Evolutionary conservation across 2,797 vertebrate species (phyloP).

Genomic region (Hippocampus kuda): DNA sequence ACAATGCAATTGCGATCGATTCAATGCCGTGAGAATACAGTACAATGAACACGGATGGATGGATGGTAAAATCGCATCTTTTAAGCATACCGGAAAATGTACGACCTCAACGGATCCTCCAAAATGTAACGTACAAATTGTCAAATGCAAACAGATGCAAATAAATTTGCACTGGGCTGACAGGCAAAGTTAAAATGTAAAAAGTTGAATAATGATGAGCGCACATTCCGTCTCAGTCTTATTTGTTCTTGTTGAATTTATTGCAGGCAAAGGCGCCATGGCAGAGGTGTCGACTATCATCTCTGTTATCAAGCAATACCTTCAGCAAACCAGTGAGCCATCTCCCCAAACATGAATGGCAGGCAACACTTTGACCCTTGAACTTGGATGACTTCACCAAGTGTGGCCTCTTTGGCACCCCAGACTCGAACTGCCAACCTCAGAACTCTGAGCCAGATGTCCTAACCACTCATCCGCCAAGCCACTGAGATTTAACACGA

Average conservation of each 20-base stretch:
- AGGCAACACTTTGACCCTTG: neutral
- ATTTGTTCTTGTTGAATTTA: constrained; percentile 19
- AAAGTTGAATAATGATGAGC: neutral
- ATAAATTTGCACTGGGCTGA: neutral
- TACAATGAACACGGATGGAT: neutral
- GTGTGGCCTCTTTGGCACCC: neutral
- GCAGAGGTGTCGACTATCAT: constrained; percentile 83
- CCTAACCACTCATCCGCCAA: no score
- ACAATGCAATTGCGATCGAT: neutral
- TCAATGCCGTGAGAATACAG: neutral
- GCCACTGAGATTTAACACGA: no score
- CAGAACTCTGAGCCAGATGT: no score
- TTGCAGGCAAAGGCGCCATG: constrained; percentile 87
- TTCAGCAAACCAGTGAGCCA: constrained; percentile 38
- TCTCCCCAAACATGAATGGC: constrained; percentile 12
- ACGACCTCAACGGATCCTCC: neutral
- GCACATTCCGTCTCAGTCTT: neutral
- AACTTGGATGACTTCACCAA: neutral
- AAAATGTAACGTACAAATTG: neutral
- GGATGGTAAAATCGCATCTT: neutral
- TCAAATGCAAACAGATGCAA: neutral
- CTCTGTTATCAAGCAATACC: constrained; percentile 61
- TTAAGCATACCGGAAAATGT: neutral
- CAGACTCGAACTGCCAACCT: no score
- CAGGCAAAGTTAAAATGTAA: neutral